Evolutionary conservation across 2,797 vertebrate genomes (phyloP).

Genomic region (Gallinago stenura): DNA sequence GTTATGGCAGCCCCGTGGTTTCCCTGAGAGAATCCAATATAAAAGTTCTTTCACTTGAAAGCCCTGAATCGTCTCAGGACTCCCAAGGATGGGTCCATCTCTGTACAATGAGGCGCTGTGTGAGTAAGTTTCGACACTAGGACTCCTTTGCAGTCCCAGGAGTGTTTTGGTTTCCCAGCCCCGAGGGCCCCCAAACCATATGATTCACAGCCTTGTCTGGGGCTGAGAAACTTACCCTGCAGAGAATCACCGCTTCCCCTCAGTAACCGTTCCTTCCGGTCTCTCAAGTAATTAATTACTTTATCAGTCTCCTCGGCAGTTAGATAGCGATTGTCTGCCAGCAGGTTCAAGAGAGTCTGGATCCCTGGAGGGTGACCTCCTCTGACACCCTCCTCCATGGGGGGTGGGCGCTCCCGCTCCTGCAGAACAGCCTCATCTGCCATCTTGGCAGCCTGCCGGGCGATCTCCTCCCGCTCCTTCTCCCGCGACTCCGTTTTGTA

Average conservation of each 20-base stretch:
- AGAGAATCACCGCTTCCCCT: slow-evolving; percentile 83
- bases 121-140: neutral
- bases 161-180: neutral
- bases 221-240: slow-evolving; percentile 78
- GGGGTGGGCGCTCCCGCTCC: slow-evolving; percentile 85
- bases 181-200: neutral
- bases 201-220: rapidly evolving
- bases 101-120: neutral
- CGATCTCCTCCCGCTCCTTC: slow-evolving; percentile 94
- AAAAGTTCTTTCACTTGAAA: neutral
- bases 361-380: slow-evolving; percentile 89
- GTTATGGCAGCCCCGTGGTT: neutral
- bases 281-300: slow-evolving; percentile 91
- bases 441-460: slow-evolving; percentile 96
- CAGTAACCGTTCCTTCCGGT: slow-evolving; percentile 88
- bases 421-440: slow-evolving; percentile 92
- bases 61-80: neutral
- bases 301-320: slow-evolving; percentile 92
- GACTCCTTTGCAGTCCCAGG: neutral
- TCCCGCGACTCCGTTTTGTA: slow-evolving; percentile 93
- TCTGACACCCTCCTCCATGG: slow-evolving; percentile 76
- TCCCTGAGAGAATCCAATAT: neutral
- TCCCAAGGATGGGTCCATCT: rapidly evolving
- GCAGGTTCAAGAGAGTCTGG: slow-evolving; percentile 88
- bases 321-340: slow-evolving; percentile 91